Percentiles rank a stretch among this genome's conserved stretches.
Evolutionary conservation across 1,140 invertebrate genomes (phyloP).

Genomic region (Ceratina australensis): DNA sequence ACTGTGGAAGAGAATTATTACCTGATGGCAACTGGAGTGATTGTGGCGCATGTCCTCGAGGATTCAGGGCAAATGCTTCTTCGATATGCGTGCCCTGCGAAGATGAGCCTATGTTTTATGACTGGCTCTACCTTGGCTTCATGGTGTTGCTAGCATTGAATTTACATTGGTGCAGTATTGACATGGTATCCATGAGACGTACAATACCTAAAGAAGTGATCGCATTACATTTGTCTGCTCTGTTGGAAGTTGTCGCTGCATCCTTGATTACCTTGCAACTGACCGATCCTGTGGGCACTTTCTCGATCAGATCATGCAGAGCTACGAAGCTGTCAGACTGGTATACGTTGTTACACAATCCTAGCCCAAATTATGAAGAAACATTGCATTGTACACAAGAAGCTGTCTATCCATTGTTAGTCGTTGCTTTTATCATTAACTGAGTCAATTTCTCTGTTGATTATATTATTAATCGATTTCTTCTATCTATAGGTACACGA

Average conservation of each 20-base stretch:
- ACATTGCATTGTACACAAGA: slow-evolving; percentile 97
- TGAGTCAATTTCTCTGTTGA: neutral
- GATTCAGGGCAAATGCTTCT: slow-evolving; percentile 84
- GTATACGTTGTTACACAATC: slow-evolving; percentile 97
- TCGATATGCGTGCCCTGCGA: slow-evolving; percentile 89
- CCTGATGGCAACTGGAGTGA: slow-evolving; percentile 86
- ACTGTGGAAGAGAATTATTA: slow-evolving; percentile 88
- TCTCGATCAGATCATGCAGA: slow-evolving; percentile 88
- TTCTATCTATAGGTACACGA: slow-evolving; percentile 89
- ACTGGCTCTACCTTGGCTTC: slow-evolving; percentile 96
- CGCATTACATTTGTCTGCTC: slow-evolving; percentile 87
- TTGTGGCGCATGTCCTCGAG: slow-evolving; percentile 93
- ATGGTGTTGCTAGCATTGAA: slow-evolving; percentile 92
- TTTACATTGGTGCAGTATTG: slow-evolving; percentile 95
- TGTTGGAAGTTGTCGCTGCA: slow-evolving; percentile 88
- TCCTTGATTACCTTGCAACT: slow-evolving; percentile 88
- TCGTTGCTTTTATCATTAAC: slow-evolving; percentile 55
- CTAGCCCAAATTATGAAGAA: slow-evolving; percentile 93
- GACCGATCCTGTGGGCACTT: slow-evolving; percentile 87
- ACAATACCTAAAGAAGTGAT: slow-evolving; percentile 87
- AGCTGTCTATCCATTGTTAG: slow-evolving; percentile 97
- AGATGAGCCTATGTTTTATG: slow-evolving; percentile 90
- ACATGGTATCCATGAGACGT: slow-evolving; percentile 88
- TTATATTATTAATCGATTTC: neutral
- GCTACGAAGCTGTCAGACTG: slow-evolving; percentile 92